Evolutionary conservation across 2,888 invertebrate species (phyloP).

Genomic region (Euproctis similis): DNA sequence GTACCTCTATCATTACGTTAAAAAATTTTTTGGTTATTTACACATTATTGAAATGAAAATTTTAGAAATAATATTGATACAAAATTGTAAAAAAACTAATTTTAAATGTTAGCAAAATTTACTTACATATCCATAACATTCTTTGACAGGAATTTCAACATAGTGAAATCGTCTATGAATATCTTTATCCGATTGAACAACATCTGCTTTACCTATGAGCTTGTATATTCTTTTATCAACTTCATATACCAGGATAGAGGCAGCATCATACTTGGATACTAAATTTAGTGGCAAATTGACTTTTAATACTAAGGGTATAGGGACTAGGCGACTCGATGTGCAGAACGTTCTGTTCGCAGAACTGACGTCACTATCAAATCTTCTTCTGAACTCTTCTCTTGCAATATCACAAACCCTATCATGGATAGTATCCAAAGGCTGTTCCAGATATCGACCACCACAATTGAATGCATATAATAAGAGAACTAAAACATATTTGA

Average conservation of each 20-base stretch:
- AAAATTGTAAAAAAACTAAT: too few relatives aligned
- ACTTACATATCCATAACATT: slow-evolving; percentile 24
- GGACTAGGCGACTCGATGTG: slow-evolving; percentile 8
- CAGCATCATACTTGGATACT: slow-evolving; percentile 15
- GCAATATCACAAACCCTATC: not conserved
- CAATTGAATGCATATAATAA: too few relatives aligned
- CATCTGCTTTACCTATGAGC: not conserved
- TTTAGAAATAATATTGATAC: too few relatives aligned
- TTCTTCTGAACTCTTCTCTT: not conserved
- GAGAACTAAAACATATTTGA: too few relatives aligned
- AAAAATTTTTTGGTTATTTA: too few relatives aligned
- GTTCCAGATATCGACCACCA: too few relatives aligned
- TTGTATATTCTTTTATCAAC: slow-evolving; percentile 1
- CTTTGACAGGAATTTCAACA: slow-evolving; percentile 10
- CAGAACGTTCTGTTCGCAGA: slow-evolving; percentile 16
- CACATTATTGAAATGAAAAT: too few relatives aligned
- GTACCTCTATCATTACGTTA: too few relatives aligned
- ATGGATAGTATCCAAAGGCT: slow-evolving; percentile 4
- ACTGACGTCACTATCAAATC: slow-evolving; percentile 4
- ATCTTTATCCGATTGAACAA: not conserved
- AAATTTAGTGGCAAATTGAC: slow-evolving; percentile 12
- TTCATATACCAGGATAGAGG: slow-evolving; percentile 24
- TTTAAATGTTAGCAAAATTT: too few relatives aligned
- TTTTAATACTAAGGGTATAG: slow-evolving; percentile 12
- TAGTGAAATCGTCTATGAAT: slow-evolving; percentile 10